Conservation (phyloP, 2,888 invertebrate genomes). For the Resseliella maxima region DNA sequence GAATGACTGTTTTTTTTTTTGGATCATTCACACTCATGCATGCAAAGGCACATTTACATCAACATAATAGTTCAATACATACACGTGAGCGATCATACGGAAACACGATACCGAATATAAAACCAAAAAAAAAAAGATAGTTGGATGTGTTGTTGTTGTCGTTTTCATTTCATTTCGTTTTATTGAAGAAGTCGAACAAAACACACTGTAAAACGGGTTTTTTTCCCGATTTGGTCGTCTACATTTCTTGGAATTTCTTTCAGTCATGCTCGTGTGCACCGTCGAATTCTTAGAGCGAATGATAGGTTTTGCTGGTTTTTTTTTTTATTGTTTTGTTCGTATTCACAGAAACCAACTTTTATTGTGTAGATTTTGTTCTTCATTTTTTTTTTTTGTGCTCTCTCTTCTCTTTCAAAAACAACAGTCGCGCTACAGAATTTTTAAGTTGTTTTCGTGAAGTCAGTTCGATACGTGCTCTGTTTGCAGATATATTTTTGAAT, state of each 20-base stretch:
- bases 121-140: neutral
- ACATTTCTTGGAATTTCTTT: conserved; percentile 21
- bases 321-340: neutral
- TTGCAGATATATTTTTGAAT: conserved; percentile 12
- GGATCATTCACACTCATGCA: neutral
- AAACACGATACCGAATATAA: neutral
- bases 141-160: neutral
- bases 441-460: neutral
- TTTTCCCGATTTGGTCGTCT: neutral
- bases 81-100: neutral
- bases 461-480: neutral
- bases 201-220: conserved; percentile 22
- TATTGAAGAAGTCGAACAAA: conserved; percentile 34
- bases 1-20: neutral
- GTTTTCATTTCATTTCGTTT: conserved; percentile 48
- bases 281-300: neutral
- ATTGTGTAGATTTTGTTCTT: conserved; percentile 5
- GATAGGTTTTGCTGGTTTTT: neutral
- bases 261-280: conserved; percentile 46
- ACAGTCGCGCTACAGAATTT: neutral
- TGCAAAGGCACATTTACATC: neutral
- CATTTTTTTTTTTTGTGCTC: neutral
- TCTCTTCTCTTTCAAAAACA: neutral
- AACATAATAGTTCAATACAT: neutral
- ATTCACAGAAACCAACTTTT: conserved; percentile 25